Evolutionary conservation across 2,797 vertebrate species (phyloP).

Genomic region (Morelia viridis): DNA sequence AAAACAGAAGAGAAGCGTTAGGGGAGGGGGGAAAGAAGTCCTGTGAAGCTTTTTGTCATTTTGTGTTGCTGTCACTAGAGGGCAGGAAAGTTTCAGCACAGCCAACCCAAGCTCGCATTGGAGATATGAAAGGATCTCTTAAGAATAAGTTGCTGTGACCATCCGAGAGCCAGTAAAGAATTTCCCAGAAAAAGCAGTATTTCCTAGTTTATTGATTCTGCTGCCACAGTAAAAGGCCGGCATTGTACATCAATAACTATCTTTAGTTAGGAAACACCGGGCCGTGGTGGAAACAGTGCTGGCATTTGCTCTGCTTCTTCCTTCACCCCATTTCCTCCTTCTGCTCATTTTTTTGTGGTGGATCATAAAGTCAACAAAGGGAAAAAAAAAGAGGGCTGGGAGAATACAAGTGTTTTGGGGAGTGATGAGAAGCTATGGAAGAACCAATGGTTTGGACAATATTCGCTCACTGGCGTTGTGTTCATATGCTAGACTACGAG

Average conservation of each 20-base stretch:
- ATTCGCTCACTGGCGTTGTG: neutral
- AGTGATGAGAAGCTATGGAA: conserved; percentile 74
- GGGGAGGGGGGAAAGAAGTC: neutral
- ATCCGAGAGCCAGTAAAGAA: conserved; percentile 73
- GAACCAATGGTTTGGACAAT: conserved; percentile 28
- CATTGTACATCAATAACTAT: conserved; percentile 82
- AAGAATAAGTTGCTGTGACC: conserved; percentile 69
- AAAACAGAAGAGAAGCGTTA: neutral
- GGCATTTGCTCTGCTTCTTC: conserved; percentile 37
- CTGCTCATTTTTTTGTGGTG: conserved; percentile 47
- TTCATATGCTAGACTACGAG: neutral
- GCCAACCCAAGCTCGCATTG: conserved; percentile 51
- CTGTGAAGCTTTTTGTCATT: conserved; percentile 56
- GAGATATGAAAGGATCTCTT: conserved; percentile 49
- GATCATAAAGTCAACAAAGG: conserved; percentile 77
- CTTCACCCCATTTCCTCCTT: neutral
- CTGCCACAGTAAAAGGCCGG: conserved; percentile 78
- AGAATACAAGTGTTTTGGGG: conserved; percentile 76
- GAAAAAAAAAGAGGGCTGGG: conserved; percentile 79
- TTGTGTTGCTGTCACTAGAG: conserved; percentile 81
- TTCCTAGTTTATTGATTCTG: conserved; percentile 83
- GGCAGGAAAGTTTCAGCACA: conserved; percentile 86
- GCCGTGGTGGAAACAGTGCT: conserved; percentile 73
- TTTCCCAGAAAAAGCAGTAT: conserved; percentile 81
- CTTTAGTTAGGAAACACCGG: conserved; percentile 81